phyloP scores from a whole-genome alignment of 1,140 invertebrate genomes.

The Pollicipes pollicipes region DNA sequence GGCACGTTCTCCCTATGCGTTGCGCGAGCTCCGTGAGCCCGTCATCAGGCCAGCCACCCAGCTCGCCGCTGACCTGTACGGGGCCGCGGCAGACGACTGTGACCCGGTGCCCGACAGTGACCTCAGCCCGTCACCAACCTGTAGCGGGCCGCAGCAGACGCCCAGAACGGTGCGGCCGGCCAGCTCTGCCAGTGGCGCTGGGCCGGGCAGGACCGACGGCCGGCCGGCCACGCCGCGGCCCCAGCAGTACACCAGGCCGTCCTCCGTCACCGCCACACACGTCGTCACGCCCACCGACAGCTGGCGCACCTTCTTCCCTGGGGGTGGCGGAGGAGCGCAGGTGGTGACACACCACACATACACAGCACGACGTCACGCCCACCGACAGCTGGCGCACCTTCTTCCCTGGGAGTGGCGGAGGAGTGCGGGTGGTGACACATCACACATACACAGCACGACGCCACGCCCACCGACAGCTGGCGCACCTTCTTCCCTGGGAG shows the following conservation, averaged over 20 bases:
- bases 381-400: no score
- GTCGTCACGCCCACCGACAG: conserved; percentile 37
- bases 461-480: no score
- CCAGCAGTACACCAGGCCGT: conserved; percentile 66
- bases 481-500: no score
- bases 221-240: conserved; percentile 53
- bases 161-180: conserved; percentile 48
- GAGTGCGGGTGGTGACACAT: no score
- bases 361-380: no score
- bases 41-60: no score
- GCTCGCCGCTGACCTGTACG: not conserved
- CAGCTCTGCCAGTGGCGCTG: conserved; percentile 37
- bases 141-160: conserved; percentile 42
- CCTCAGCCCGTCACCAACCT: conserved; percentile 35
- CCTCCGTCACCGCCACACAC: conserved; percentile 56
- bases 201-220: conserved; percentile 35
- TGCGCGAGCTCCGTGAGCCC: no score
- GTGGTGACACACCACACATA: no score
- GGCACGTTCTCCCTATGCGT: no score
- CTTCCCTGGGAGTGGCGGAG: no score
- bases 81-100: not conserved
- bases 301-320: conserved; percentile 27
- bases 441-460: no score
- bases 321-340: not conserved
- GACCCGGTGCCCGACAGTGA: no score